Percentiles rank a stretch among this genome's conserved stretches.
phyloP scores from a whole-genome alignment of 2,888 invertebrate species.

The Ennomos erosarius region DNA sequence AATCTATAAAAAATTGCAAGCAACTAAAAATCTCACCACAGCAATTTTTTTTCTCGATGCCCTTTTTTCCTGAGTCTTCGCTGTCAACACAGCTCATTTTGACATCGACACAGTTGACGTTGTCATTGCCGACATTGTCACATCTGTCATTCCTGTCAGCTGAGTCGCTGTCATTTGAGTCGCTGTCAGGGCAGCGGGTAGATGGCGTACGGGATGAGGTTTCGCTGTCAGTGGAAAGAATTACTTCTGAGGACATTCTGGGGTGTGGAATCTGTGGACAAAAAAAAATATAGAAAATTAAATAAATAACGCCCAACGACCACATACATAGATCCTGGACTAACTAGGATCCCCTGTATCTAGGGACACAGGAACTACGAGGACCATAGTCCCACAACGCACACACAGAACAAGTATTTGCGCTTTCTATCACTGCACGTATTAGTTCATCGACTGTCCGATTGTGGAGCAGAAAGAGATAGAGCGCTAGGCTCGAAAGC shows the following conservation, averaged over 20 bases:
- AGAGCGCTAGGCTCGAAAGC: too few species aligned
- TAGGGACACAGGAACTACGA: too few species aligned
- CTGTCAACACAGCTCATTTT: conserved; percentile 9
- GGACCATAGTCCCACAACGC: too few species aligned
- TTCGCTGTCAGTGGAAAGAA: conserved; percentile 26
- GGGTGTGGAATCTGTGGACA: conserved; percentile 21
- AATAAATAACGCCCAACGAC: too few species aligned
- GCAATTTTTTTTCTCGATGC: conserved; percentile 10
- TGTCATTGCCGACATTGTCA: conserved; percentile 6
- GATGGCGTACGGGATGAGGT: conserved; percentile 28
- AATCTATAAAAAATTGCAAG: too few species aligned
- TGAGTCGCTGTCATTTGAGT: conserved; percentile 17
- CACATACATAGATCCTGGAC: too few species aligned
- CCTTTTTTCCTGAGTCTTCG: neutral
- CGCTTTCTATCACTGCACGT: too few species aligned
- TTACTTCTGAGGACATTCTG: conserved; percentile 32
- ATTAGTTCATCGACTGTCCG: too few species aligned
- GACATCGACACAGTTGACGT: conserved; percentile 6
- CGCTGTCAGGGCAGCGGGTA: conserved; percentile 21
- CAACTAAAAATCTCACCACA: conserved; percentile 21
- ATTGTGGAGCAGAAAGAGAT: too few species aligned
- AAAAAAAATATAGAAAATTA: neutral
- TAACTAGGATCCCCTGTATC: too few species aligned
- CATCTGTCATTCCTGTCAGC: conserved; percentile 4
- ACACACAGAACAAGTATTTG: too few species aligned